Conservation (phyloP, 2,113 vertebrate genomes). For the Cyphomyrus plagiostoma region DNA sequence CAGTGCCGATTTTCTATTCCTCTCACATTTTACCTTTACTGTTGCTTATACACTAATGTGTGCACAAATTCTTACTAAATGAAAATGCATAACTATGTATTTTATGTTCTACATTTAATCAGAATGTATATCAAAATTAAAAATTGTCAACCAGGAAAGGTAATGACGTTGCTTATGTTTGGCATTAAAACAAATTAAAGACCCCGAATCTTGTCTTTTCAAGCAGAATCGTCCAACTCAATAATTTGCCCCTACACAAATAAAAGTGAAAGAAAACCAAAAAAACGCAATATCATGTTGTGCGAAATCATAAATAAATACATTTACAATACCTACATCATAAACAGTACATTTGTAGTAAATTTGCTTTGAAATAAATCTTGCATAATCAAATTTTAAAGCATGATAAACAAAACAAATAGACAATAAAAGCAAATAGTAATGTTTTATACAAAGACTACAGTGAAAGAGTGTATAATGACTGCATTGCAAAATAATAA, state of each 20-base stretch:
- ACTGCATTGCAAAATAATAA: slow-evolving; percentile 47
- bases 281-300: slow-evolving; percentile 43
- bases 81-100: slow-evolving; percentile 12
- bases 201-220: slow-evolving; percentile 7
- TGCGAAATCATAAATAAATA: slow-evolving; percentile 61
- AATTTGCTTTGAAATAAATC: slow-evolving; percentile 41
- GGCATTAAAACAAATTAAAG: slow-evolving; percentile 6
- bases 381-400: slow-evolving; percentile 41
- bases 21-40: not conserved
- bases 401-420: slow-evolving; percentile 4
- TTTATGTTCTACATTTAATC: slow-evolving; percentile 31
- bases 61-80: not conserved
- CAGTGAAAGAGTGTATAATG: slow-evolving; percentile 14
- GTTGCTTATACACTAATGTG: not conserved
- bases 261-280: slow-evolving; percentile 35
- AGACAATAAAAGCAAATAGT: not conserved
- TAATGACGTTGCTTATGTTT: not conserved
- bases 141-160: not conserved
- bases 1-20: not conserved
- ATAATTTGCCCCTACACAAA: slow-evolving; percentile 44
- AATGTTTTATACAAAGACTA: slow-evolving; percentile 26
- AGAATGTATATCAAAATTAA: not conserved
- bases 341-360: slow-evolving; percentile 50
- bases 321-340: slow-evolving; percentile 61
- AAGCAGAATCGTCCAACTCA: slow-evolving; percentile 40